These are phyloP conservation scores for Parelbella ahira DNA, from an alignment of 2,888 invertebrate genomes.

Conservation along the genomic window DNA sequence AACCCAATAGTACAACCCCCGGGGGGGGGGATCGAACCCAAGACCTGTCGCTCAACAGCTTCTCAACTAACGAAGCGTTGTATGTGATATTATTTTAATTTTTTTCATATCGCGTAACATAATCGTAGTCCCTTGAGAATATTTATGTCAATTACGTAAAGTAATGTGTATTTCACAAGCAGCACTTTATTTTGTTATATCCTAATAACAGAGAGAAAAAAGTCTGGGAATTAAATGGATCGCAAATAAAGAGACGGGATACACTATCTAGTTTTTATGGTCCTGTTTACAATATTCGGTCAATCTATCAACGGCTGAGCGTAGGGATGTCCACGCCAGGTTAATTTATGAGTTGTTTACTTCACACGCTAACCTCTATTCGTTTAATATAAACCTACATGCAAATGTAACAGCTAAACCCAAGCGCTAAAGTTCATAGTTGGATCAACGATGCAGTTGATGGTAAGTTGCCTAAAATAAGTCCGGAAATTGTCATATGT, in stretches of 20 bases:
- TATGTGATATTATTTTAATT: no score
- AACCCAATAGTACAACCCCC: no score
- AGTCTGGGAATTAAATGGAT: slow-evolving; percentile 1
- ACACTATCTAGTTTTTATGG: slow-evolving; percentile 36
- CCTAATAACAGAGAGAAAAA: neutral
- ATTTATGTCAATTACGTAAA: no score
- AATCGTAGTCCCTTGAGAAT: no score
- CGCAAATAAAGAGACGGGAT: slow-evolving; percentile 9
- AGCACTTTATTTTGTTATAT: no score
- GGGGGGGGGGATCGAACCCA: no score
- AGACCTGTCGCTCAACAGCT: no score
- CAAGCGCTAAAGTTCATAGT: neutral
- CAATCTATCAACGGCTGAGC: slow-evolving; percentile 38
- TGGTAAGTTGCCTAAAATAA: neutral
- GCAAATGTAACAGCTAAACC: neutral
- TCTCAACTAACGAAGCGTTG: no score
- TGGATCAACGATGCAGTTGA: neutral
- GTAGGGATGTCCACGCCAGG: slow-evolving; percentile 23
- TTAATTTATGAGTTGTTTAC: slow-evolving; percentile 29
- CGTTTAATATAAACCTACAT: neutral
- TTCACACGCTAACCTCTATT: slow-evolving; percentile 13
- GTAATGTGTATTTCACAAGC: no score
- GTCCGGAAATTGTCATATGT: slow-evolving; percentile 2
- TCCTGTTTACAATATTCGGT: slow-evolving; percentile 42
- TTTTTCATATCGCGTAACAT: no score